Evolutionary conservation across 2,888 invertebrate species (phyloP), one percentile per base, ranked within the genome.

Genomic region (Perizoma affinitatum): DNA sequence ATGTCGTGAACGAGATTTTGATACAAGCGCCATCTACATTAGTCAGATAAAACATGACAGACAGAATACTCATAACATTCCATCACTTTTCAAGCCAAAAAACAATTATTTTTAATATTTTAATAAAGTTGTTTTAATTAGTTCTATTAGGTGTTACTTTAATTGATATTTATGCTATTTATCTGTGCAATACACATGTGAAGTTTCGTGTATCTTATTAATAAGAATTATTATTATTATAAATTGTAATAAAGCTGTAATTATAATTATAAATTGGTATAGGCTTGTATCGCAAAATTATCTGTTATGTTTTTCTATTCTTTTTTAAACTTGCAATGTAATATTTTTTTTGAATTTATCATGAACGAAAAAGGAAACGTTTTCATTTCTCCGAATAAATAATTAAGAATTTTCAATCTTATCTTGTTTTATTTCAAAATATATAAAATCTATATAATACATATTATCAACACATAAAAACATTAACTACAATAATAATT

Each of bases 351-450:
- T 78, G 81, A 79, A 76, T 75, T 78, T 74, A 77, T 78, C 71
- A 76, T 77, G 72, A 79, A 82, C 73, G 77, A 81, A 83, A 82
- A 80, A 80, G 73, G 78, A 80, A 80, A 80, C 84, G 75, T 69
- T 81, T 80, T 87, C 81, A 86, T 88, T 90, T 89, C 87, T 89
- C 85, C 82, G 84, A 89, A 85, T 91, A 90, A 90, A 88, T 82
- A 76, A 86, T 82, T 90, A 90, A 90, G 87, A 88, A 86, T 88
- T 91, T 86, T 76, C 62, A 66, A 80, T 68, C 63, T 58, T 41
- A 54, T 51, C 62, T 75, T 70, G 81, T 88, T 87, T 88, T 73
- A 79, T 84, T 88, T 75, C 36, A 42, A 52, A 55, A 41, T 58
- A 44, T 44, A 54, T 43, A 50, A 40, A 45, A 50, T 38, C 7